A percentile compares a stretch with the other conserved stretches of the same genome.
These are phyloP conservation scores for Tetraneura akinire DNA, from an alignment of 1,140 invertebrate genomes.

Conservation along the genomic window DNA sequence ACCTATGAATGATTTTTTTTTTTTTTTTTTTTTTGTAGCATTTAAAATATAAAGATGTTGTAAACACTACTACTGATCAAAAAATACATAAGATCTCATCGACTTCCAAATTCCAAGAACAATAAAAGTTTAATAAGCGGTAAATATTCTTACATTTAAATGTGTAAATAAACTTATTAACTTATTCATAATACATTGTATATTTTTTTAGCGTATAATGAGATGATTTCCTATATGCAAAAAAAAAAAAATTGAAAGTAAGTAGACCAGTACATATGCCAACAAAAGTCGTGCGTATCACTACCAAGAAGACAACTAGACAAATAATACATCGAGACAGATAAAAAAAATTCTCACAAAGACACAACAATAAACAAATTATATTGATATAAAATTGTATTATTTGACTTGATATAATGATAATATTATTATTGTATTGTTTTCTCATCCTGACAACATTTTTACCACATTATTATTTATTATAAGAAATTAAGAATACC, in stretches of 20 bases:
- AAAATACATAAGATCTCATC: conserved; percentile 91
- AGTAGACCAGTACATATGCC: conserved; percentile 97
- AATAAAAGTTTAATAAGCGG: conserved; percentile 95
- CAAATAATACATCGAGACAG: too few relatives aligned
- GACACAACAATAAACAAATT: too few relatives aligned
- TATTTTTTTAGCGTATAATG: conserved; percentile 85
- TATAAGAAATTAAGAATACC: too few relatives aligned
- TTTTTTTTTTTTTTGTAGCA: conserved; percentile 6
- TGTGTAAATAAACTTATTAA: not conserved
- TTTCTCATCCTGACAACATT: too few relatives aligned
- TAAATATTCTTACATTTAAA: conserved; percentile 38
- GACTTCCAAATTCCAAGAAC: conserved; percentile 94
- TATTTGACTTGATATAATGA: conserved; percentile 24
- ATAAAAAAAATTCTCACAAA: too few relatives aligned
- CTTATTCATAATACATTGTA: not conserved
- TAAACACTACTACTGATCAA: conserved; percentile 73
- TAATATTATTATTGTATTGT: too few relatives aligned
- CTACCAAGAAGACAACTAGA: conserved; percentile 98
- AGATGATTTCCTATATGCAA: conserved; percentile 93
- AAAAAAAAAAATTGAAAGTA: conserved; percentile 93
- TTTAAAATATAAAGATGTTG: conserved; percentile 41
- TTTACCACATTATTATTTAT: too few relatives aligned
- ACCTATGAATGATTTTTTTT: not conserved
- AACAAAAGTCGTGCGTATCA: conserved; percentile 90
- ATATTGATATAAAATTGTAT: conserved; percentile 59